Evolutionary conservation across 1,140 invertebrate genomes (phyloP).

Genomic region (Bombus cullumanus): DNA sequence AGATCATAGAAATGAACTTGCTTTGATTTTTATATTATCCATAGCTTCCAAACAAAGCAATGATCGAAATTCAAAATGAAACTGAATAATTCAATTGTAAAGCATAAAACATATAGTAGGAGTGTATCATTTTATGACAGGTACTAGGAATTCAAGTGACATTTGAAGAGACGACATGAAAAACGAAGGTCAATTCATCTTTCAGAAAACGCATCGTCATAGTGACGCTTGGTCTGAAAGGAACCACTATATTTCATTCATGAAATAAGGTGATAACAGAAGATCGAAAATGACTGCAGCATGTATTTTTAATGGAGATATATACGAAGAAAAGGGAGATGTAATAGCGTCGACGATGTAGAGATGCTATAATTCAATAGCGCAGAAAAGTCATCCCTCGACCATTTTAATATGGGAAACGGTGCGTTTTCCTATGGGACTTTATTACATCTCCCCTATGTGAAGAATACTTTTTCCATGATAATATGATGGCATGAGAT

Average conservation of each 20-base stretch:
- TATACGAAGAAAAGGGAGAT: constrained; percentile 13
- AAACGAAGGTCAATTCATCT: not conserved
- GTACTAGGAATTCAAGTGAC: not conserved
- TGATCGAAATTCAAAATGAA: too few relatives aligned
- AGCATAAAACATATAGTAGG: not conserved
- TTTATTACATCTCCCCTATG: constrained; percentile 61
- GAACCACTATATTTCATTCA: not conserved
- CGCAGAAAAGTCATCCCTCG: constrained; percentile 57
- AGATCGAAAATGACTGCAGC: constrained; percentile 15
- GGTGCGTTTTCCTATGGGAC: constrained; percentile 51
- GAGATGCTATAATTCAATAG: constrained; percentile 64
- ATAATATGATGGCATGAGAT: constrained; percentile 43
- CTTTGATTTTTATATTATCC: too few relatives aligned
- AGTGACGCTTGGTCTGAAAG: not conserved
- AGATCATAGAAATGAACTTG: too few relatives aligned
- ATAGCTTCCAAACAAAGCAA: too few relatives aligned
- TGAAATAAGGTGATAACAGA: constrained; percentile 22
- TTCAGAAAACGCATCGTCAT: not conserved
- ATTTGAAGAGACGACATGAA: not conserved
- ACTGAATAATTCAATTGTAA: not conserved
- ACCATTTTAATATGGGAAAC: constrained; percentile 45
- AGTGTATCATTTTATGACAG: not conserved
- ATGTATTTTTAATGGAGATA: constrained; percentile 41
- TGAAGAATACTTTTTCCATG: constrained; percentile 64
- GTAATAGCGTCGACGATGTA: constrained; percentile 30